Percentiles rank a stretch among this genome's conserved stretches.
These are phyloP conservation scores for Drosophila prolongata DNA, from an alignment of 2,888 invertebrate genomes.

Conservation along the genomic window DNA sequence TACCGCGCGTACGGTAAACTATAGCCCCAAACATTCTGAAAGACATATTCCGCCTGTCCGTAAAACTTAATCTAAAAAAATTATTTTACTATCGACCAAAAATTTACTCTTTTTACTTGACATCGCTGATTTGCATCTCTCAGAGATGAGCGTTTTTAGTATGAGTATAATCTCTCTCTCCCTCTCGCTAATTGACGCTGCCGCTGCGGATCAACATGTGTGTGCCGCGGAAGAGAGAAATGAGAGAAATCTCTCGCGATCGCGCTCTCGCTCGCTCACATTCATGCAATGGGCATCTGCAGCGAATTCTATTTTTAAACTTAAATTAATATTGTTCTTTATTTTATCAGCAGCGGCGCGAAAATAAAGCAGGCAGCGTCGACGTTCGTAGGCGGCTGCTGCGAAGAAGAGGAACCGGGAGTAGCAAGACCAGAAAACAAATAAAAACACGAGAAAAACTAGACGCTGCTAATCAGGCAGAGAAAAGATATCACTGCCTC, in stretches of 20 bases:
- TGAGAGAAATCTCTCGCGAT: slow-evolving; percentile 49
- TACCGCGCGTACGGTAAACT: too few relatives aligned
- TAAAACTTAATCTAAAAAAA: too few relatives aligned
- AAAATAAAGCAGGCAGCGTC: slow-evolving; percentile 61
- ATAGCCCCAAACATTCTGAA: too few relatives aligned
- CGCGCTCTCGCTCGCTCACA: slow-evolving; percentile 35
- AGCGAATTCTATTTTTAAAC: slow-evolving; percentile 81
- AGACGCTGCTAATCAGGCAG: slow-evolving; percentile 70
- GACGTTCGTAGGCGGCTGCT: slow-evolving; percentile 57
- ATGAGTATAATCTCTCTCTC: slow-evolving; percentile 6
- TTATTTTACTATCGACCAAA: neutral
- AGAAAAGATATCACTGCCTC: slow-evolving; percentile 38
- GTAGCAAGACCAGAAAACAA: slow-evolving; percentile 66
- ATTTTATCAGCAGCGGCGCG: slow-evolving; percentile 80
- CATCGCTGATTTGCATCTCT: slow-evolving; percentile 16
- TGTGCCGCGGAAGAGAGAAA: slow-evolving; percentile 27
- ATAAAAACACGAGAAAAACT: slow-evolving; percentile 72
- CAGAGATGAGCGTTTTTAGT: slow-evolving; percentile 4
- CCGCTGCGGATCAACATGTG: slow-evolving; percentile 46
- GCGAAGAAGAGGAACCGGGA: slow-evolving; percentile 14
- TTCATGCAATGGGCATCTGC: slow-evolving; percentile 73
- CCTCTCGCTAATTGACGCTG: slow-evolving; percentile 17
- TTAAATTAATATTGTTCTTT: slow-evolving; percentile 82
- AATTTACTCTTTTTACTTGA: neutral
- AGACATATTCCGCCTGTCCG: too few relatives aligned